A percentile compares a stretch with the other conserved stretches of the same genome.
Conservation (phyloP, 2,888 invertebrate genomes). For the Argyresthia goedartella region DNA sequence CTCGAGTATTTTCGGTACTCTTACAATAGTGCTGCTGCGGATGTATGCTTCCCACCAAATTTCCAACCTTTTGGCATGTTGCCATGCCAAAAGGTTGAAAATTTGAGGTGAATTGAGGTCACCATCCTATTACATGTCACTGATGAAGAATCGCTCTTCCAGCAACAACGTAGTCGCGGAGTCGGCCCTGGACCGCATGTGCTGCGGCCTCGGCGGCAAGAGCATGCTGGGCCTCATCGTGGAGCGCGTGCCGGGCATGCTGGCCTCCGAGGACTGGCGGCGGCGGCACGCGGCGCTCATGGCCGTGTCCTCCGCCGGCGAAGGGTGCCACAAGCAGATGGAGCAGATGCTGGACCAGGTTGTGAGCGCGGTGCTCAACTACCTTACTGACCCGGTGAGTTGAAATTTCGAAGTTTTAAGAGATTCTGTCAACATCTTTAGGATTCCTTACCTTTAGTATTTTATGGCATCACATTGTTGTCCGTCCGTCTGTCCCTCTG, state of each 20-base stretch:
- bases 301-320: constrained; percentile 98
- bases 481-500: no score
- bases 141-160: constrained; percentile 18
- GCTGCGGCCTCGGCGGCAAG: constrained; percentile 95
- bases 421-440: not conserved
- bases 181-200: constrained; percentile 94
- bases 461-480: no score
- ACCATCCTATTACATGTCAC: no score
- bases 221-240: constrained; percentile 92
- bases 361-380: constrained; percentile 90
- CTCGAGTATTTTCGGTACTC: no score
- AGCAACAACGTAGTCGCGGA: constrained; percentile 97
- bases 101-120: no score
- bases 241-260: constrained; percentile 87
- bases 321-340: constrained; percentile 99
- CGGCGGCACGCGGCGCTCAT: constrained; percentile 97
- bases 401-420: not conserved
- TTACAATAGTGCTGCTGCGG: no score
- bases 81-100: no score
- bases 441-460: no score
- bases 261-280: constrained; percentile 86
- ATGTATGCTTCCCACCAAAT: no score
- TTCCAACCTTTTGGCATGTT: no score
- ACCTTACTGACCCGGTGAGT: constrained; percentile 84
- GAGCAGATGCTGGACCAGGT: constrained; percentile 93